Base-by-base conservation (phyloP, 2,113 vertebrate species). In the Charina bottae region DNA sequence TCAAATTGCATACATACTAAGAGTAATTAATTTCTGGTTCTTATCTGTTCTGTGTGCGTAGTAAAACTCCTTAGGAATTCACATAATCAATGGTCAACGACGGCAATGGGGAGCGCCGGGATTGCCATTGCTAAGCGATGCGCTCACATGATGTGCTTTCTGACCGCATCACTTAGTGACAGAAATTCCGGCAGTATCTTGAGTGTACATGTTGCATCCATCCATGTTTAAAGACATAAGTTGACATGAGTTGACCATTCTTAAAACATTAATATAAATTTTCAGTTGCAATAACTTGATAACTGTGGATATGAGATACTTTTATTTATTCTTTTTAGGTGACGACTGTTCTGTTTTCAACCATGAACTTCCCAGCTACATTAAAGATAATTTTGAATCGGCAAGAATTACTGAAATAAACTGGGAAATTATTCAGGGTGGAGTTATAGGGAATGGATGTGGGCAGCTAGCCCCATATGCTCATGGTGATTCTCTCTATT, bases 351-450 rank as follows among this genome's bases (percentile, higher is more conserved):
- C 99, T 92, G 95, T 98, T 91, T 98, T 98, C 93, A 98, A 96
- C 97, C 98, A 97, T 19, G 99, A 99, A 92, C 98, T 99, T 94
- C 98, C 99, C 92, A 99, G 98, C 97, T 99, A 98, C 83, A 99
- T 99, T 96, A 99, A 99, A 97, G 99, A 99, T 95, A 99, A 99
- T 96, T 99, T 99, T 96, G 99, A 99, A 97, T 99, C 99, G 0
- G 98, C 98, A 91, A 97, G 97, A 64, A 98, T 99, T 92, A 99
- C 99, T 26, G 98, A 98, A 96, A 98, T 99, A 96, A 99, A 98
- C 97, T 99, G 99, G 99, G 98, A 99, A 96, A 97, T 98, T 83
- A 99, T 99, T 96, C 99, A 99, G 93, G 99, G 99, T 0, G 99
- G 99, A 3, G 98, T 97, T 49, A 98, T 99, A 94, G 98, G 99